Evolutionary conservation across 2,113 vertebrate genomes (phyloP).

Genomic region (Neopipo cinnamomea): DNA sequence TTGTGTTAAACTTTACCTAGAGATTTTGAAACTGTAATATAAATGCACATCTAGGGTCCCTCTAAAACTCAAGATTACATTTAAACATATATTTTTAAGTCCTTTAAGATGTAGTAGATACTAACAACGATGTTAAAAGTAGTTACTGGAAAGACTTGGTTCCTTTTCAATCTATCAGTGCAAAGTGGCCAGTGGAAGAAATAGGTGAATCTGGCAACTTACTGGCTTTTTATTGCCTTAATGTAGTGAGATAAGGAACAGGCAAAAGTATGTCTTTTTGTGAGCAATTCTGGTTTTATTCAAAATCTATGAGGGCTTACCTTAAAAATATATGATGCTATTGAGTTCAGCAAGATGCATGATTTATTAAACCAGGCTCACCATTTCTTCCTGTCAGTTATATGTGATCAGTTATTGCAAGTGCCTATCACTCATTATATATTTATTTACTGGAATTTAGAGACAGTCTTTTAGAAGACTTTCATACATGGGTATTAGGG

Average conservation of each 20-base stretch:
- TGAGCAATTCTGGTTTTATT: not conserved
- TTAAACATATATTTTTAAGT: not conserved
- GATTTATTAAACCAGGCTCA: not conserved
- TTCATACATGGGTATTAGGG: fast-evolving
- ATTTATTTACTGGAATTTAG: not conserved
- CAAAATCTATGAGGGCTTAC: not conserved
- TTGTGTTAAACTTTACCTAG: not conserved
- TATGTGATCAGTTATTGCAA: not conserved
- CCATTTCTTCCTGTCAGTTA: constrained; percentile 3
- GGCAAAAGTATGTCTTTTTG: not conserved
- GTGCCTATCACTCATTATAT: not conserved
- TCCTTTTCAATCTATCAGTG: not conserved
- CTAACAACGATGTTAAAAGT: not conserved
- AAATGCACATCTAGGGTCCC: not conserved
- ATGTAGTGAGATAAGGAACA: not conserved
- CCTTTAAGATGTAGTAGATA: not conserved
- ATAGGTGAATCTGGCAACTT: not conserved
- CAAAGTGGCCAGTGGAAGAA: not conserved
- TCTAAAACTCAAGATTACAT: not conserved
- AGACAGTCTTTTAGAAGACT: not conserved
- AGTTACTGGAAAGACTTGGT: not conserved
- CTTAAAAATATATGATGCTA: constrained; percentile 29
- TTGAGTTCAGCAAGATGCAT: not conserved
- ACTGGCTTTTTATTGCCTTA: not conserved
- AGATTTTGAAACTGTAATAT: not conserved